Conservation (phyloP, 2,113 vertebrate species). For the Malurus cyaneus region DNA sequence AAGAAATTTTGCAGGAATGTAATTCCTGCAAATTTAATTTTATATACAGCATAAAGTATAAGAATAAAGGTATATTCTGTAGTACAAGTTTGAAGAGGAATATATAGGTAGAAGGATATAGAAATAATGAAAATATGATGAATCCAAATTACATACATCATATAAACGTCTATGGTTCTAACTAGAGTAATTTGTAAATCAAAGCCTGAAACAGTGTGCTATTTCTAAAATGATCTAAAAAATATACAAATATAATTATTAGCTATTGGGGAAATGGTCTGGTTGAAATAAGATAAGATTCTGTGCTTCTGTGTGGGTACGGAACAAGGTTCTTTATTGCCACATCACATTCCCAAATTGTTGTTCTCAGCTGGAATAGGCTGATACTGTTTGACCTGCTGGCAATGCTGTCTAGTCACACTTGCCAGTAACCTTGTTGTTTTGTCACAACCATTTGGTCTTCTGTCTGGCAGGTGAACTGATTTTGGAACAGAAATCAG, state of each 20-base stretch:
- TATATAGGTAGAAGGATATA: background rate
- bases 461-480: background rate
- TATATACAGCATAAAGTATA: background rate
- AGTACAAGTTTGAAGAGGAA: background rate
- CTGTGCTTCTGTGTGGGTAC: background rate
- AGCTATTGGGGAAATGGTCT: background rate
- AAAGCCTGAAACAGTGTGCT: background rate
- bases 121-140: background rate
- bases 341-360: background rate
- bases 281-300: background rate
- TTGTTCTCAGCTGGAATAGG: constrained; percentile 30
- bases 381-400: constrained; percentile 38
- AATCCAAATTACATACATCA: background rate
- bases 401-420: background rate
- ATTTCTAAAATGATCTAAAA: background rate
- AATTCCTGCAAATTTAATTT: background rate
- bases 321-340: background rate
- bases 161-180: background rate
- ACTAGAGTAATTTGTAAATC: background rate
- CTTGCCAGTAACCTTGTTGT: background rate
- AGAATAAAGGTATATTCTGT: background rate
- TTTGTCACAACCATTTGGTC: background rate
- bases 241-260: background rate
- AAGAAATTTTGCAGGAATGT: background rate
- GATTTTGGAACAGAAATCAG: background rate